phyloP scores from a whole-genome alignment of 2,113 vertebrate genomes.

The Gymnarchus niloticus region DNA sequence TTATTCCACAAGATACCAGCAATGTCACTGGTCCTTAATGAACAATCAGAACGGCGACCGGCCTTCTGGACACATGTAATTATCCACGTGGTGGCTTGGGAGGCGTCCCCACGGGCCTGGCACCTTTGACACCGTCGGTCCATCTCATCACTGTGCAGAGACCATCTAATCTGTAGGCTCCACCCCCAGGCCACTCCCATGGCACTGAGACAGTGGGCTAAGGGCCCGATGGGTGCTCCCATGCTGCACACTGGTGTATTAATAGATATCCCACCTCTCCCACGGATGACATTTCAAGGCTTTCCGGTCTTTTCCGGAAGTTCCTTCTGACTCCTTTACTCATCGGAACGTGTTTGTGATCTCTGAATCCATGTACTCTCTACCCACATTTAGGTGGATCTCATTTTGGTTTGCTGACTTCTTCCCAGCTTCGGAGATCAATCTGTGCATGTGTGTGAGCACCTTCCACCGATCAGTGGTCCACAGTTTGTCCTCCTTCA shows the following conservation, averaged over 20 bases:
- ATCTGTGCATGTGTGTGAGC: not conserved
- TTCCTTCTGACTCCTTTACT: not conserved
- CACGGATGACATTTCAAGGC: not conserved
- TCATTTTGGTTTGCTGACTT: not conserved
- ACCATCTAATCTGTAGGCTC: not conserved
- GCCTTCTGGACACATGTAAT: not conserved
- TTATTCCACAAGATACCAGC: not conserved
- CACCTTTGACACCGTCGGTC: not conserved
- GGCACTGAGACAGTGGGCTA: not conserved
- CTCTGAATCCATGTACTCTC: not conserved
- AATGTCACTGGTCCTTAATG: conserved; percentile 11
- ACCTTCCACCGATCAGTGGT: too few relatives aligned
- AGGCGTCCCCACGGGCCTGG: not conserved
- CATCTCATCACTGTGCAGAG: not conserved
- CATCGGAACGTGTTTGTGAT: not conserved
- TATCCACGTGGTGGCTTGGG: not conserved
- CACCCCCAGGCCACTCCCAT: not conserved
- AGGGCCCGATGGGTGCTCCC: not conserved
- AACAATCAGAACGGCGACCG: not conserved
- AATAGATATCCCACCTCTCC: not conserved
- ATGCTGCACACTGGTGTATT: not conserved
- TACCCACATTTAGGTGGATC: not conserved
- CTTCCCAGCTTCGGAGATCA: not conserved
- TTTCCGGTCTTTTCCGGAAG: not conserved
- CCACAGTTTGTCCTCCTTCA: too few relatives aligned